phyloP scores from a whole-genome alignment of 1,140 invertebrate species.

The Oscheius sp. region DNA sequence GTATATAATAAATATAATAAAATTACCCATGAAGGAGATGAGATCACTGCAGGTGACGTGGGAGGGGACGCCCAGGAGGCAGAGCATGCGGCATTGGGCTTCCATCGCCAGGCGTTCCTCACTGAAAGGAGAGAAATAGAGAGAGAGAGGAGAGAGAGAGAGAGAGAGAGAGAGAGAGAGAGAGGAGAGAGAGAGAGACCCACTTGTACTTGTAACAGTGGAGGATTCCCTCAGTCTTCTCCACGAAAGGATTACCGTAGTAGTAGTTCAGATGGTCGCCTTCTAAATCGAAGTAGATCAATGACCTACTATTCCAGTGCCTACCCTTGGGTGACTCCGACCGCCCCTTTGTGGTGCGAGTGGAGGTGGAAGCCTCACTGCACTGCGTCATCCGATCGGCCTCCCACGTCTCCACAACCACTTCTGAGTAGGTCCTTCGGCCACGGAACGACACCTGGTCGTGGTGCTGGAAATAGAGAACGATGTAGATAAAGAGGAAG shows the following conservation, averaged over 20 bases:
- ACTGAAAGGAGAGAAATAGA: slow-evolving; percentile 26
- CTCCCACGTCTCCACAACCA: slow-evolving; percentile 48
- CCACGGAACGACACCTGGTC: slow-evolving; percentile 16
- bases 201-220: slow-evolving; percentile 91
- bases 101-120: slow-evolving; percentile 17
- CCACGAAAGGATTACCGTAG: slow-evolving; percentile 92
- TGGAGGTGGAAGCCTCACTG: not conserved
- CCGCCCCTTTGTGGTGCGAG: not conserved
- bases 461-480: not conserved
- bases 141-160: slow-evolving; percentile 6
- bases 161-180: slow-evolving; percentile 8
- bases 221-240: slow-evolving; percentile 89
- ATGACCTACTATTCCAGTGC: not conserved
- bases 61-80: slow-evolving; percentile 86
- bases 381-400: not conserved
- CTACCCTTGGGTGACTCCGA: slow-evolving; percentile 27
- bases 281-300: not conserved
- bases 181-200: not conserved
- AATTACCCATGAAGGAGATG: slow-evolving; percentile 19
- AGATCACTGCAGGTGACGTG: slow-evolving; percentile 71
- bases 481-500: not conserved
- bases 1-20: not conserved
- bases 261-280: slow-evolving; percentile 69
- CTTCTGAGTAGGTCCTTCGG: slow-evolving; percentile 46
- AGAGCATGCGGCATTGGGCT: slow-evolving; percentile 75